phyloP scores from a whole-genome alignment of 2,888 invertebrate species.

The Cerastis rubricosa region DNA sequence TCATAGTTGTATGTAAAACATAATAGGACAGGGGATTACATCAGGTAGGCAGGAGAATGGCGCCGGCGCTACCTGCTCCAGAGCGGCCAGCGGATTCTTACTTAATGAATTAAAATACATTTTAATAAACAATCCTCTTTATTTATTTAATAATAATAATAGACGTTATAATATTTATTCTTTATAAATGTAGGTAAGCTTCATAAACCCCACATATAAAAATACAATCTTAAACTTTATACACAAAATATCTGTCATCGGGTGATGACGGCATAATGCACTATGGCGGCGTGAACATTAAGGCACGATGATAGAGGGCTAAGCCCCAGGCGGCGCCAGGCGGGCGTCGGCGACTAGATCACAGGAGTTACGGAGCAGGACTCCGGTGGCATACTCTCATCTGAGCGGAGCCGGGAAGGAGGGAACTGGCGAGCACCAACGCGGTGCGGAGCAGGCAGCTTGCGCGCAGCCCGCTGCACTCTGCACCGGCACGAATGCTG shows the following conservation, averaged over 20 bases:
- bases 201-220: slow-evolving; percentile 90
- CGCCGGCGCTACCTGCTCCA: slow-evolving; percentile 86
- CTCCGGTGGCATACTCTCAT: slow-evolving; percentile 86
- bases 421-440: slow-evolving; percentile 93
- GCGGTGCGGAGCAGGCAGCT: slow-evolving; percentile 84
- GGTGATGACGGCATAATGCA: slow-evolving; percentile 87
- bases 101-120: slow-evolving; percentile 76
- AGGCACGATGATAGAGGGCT: slow-evolving; percentile 89
- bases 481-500: slow-evolving; percentile 88
- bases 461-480: slow-evolving; percentile 85
- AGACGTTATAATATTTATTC: slow-evolving; percentile 85
- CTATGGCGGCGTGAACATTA: slow-evolving; percentile 89
- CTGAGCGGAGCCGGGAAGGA: slow-evolving; percentile 89
- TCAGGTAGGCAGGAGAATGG: slow-evolving; percentile 73
- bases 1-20: slow-evolving; percentile 36
- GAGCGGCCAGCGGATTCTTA: slow-evolving; percentile 37
- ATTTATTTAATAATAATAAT: slow-evolving; percentile 86
- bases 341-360: slow-evolving; percentile 90
- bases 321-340: slow-evolving; percentile 89
- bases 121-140: slow-evolving; percentile 88
- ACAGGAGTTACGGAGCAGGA: slow-evolving; percentile 84
- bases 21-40: slow-evolving; percentile 62
- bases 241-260: slow-evolving; percentile 89
- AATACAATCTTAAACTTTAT: slow-evolving; percentile 88
- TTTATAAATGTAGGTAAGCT: slow-evolving; percentile 88